These are phyloP conservation scores for Drosophila paulistorum DNA, from an alignment of 1,140 invertebrate species.

Conservation along the genomic window DNA sequence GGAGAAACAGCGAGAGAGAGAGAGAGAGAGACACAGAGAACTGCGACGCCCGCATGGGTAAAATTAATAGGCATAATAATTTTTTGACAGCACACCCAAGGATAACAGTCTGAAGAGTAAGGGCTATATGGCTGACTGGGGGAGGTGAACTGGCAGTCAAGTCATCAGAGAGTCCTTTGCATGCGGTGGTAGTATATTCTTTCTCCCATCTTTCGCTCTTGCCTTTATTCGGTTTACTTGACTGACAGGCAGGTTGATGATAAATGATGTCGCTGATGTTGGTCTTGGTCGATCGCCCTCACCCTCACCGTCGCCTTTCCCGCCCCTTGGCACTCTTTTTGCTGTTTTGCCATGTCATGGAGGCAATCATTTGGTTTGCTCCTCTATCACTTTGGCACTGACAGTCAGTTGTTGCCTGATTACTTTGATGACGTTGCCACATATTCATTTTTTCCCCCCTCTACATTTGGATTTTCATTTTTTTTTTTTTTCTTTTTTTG, in stretches of 20 bases:
- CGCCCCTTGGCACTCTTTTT: constrained; percentile 17
- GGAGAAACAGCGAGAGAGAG: not conserved
- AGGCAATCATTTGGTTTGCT: constrained; percentile 71
- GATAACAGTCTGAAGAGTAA: constrained; percentile 61
- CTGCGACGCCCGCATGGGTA: constrained; percentile 67
- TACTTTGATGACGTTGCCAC: constrained; percentile 80
- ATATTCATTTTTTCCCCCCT: constrained; percentile 56
- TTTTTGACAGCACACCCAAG: constrained; percentile 83
- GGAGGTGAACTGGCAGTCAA: constrained; percentile 52
- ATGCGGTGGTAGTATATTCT: constrained; percentile 44
- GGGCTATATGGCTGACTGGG: not conserved
- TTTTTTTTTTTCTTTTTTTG: constrained; percentile 3
- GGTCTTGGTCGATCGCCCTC: constrained; percentile 41
- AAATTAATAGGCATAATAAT: constrained; percentile 83
- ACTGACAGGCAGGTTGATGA: constrained; percentile 83
- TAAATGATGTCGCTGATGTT: constrained; percentile 83
- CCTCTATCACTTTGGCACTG: constrained; percentile 62
- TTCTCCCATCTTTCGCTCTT: not conserved
- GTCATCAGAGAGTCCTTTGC: constrained; percentile 66
- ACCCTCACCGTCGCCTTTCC: too few species aligned
- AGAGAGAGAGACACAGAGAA: not conserved
- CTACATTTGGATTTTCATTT: not conserved
- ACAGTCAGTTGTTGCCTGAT: constrained; percentile 68
- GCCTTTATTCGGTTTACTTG: constrained; percentile 33
- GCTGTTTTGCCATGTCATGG: constrained; percentile 68